A percentile compares a stretch with the other conserved stretches of the same genome.
These are phyloP conservation scores for Geodia barretti DNA, from an alignment of 37 sponge, comb jelly and placozoan species.

Conservation along the genomic window DNA sequence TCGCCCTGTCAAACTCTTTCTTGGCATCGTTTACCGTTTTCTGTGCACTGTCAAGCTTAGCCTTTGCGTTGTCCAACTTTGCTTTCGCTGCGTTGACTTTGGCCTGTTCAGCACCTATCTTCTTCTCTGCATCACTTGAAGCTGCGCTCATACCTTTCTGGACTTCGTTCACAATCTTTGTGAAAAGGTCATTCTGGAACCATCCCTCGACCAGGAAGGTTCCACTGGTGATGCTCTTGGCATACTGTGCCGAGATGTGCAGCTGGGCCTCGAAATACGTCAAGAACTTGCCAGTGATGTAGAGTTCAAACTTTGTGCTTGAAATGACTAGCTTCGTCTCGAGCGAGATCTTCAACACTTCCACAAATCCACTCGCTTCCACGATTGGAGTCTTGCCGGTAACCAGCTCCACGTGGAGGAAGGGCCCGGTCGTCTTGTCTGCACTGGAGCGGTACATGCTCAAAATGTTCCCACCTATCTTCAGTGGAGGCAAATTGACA, in stretches of 20 bases:
- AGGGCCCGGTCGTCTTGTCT: neutral
- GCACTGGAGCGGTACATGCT: neutral
- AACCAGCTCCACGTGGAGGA: neutral
- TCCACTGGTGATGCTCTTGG: neutral
- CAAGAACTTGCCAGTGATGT: neutral
- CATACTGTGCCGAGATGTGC: neutral
- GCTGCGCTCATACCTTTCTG: neutral
- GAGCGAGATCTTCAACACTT: neutral
- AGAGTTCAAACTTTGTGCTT: neutral
- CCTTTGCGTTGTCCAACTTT: constrained; percentile 5
- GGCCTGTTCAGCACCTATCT: neutral
- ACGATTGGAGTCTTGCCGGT: neutral
- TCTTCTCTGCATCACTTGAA: neutral
- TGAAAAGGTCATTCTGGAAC: neutral
- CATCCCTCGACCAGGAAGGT: neutral
- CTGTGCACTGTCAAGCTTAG: neutral
- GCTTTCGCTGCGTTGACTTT: neutral
- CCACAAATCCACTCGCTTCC: constrained; percentile 9
- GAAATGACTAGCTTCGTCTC: neutral
- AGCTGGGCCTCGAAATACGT: neutral
- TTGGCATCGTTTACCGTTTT: neutral
- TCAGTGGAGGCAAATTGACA: neutral
- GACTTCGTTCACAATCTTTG: neutral
- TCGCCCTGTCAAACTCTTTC: neutral
- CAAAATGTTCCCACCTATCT: neutral